Evolutionary conservation across 1,140 invertebrate species (phyloP).

Genomic region (Subanguina moxae): DNA sequence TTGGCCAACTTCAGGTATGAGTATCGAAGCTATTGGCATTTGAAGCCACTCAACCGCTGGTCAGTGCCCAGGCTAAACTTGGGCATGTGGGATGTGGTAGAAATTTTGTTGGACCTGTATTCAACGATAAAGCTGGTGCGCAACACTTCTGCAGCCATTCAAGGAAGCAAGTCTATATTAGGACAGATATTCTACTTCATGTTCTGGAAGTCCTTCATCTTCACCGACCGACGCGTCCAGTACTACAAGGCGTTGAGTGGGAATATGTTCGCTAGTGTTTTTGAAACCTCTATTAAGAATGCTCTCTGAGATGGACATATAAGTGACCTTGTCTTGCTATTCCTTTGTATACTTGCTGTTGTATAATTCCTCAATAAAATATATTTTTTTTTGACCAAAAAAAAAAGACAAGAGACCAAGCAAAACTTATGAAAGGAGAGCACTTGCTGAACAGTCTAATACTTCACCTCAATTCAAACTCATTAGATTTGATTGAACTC

Average conservation of each 20-base stretch:
- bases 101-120: constrained; percentile 39
- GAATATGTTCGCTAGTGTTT: constrained; percentile 12
- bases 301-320: not conserved
- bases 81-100: constrained; percentile 32
- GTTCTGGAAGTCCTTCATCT: constrained; percentile 46
- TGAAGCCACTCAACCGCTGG: constrained; percentile 31
- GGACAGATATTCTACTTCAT: constrained; percentile 37
- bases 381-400: too few species aligned
- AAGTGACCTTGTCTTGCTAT: too few species aligned
- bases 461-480: too few species aligned
- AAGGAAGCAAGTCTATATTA: constrained; percentile 30
- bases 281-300: constrained; percentile 24
- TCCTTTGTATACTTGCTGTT: too few species aligned
- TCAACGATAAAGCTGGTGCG: constrained; percentile 38
- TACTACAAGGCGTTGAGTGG: constrained; percentile 34
- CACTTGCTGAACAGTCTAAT: too few species aligned
- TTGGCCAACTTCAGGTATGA: constrained; percentile 21
- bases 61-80: constrained; percentile 21
- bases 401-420: too few species aligned
- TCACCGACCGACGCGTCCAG: constrained; percentile 24
- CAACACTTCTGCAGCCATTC: constrained; percentile 18
- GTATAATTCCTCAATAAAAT: too few species aligned
- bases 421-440: too few species aligned
- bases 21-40: constrained; percentile 25
- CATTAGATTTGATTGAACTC: too few species aligned